Evolutionary conservation across 1,140 invertebrate genomes (phyloP), one percentile per base, ranked within the genome.

Genomic region (Halyomorpha halys): DNA sequence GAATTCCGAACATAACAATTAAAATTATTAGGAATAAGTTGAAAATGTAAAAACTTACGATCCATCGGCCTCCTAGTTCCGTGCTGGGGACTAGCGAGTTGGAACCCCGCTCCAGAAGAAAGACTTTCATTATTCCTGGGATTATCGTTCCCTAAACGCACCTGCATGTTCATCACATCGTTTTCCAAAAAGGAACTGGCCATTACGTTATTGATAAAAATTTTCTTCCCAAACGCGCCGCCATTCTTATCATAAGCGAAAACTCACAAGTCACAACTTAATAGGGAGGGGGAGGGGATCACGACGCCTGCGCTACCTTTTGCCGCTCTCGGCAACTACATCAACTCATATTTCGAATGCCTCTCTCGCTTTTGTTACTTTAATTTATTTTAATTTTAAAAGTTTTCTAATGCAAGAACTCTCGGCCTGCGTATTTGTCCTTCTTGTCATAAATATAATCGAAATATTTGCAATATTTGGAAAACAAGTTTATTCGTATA

Each of bases 191-290:
- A 60, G 16, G 59, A 60, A 18, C 59, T 60, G 59, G 59, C 59
- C 59, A 60, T 60, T 60, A 60, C 44, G 39, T 60, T 39, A 18
- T 60, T 19, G 59, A 60, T 39, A 60, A 60, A 60, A 39, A 44
- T 60, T 34, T 16, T 19, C 15, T 44, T 44, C 25, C 59, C n/a
- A 44, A 39, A 60, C 14, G n/a, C 59, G 39, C 59, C 59, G 59
- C 59, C 59, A 60, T 60, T 60, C 44, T 60, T 60, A 60, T 60
- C 59, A 44, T 60, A 44, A 60, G 53, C 53, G 53, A 56, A 56
- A 56, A 56, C 53, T 56, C 53, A 56, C 53, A 56, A 56, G 53
- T 56, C 53, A 56, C 19, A 56, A 56, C 47, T 19, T 18, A 21
- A 21, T 49, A 5, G 47, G 21, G 5, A 5, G 16, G 47, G 47